Percentiles rank a stretch among this genome's conserved stretches.
phyloP scores from a whole-genome alignment of 2,888 invertebrate genomes.

The Morinoia aosen region DNA sequence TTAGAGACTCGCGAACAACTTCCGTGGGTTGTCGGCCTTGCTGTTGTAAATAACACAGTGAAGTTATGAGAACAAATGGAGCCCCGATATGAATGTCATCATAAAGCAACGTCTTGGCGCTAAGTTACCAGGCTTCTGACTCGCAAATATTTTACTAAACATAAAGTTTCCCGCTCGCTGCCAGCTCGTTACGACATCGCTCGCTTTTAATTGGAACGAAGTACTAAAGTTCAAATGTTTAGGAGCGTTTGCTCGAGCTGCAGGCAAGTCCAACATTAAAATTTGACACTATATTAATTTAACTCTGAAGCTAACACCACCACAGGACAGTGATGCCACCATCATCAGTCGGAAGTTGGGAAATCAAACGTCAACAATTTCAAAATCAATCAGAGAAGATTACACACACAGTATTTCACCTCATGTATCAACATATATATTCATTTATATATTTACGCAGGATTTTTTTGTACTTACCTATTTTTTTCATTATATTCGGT shows the following conservation, averaged over 20 bases:
- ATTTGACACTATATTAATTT: not conserved
- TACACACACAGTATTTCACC: not conserved
- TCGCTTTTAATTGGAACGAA: not conserved
- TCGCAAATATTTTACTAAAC: not conserved
- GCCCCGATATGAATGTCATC: constrained; percentile 3
- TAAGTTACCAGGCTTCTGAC: not conserved
- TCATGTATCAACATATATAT: not conserved
- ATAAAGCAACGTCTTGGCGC: not conserved
- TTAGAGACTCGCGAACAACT: not conserved
- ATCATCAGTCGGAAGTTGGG: not conserved
- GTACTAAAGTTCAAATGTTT: not conserved
- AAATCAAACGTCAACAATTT: not conserved
- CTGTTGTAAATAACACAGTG: not conserved
- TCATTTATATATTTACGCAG: not conserved
- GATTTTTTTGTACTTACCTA: not conserved
- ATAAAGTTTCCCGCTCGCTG: not conserved
- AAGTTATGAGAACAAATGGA: not conserved
- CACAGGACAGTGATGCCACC: not conserved
- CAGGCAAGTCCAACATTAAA: not conserved
- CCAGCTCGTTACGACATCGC: not conserved
- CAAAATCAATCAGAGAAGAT: not conserved
- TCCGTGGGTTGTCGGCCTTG: not conserved
- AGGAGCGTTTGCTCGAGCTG: not conserved
- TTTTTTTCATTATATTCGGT: no score
- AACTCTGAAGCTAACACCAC: not conserved